These are phyloP conservation scores for Ephestia elutella DNA, from an alignment of 1,140 invertebrate genomes.

Conservation along the genomic window DNA sequence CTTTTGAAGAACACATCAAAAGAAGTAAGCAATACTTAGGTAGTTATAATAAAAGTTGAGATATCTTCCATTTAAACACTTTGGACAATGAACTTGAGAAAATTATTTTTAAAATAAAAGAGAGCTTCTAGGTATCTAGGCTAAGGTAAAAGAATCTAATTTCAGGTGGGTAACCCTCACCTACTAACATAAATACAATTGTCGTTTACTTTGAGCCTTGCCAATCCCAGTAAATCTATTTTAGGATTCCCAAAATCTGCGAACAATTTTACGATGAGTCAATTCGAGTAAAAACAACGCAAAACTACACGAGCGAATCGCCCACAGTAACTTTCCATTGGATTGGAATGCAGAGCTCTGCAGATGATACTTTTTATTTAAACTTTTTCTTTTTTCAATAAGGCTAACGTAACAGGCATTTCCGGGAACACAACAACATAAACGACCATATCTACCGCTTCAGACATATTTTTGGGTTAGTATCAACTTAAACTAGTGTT, in stretches of 20 bases:
- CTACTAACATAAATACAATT: slow-evolving; percentile 58
- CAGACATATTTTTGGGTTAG: not conserved
- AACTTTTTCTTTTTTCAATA: slow-evolving; percentile 51
- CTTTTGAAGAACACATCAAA: too few relatives aligned
- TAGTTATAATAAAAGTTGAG: too few relatives aligned
- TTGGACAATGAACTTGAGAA: slow-evolving; percentile 18
- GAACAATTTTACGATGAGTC: slow-evolving; percentile 31
- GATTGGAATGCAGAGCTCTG: slow-evolving; percentile 59
- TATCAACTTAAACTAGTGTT: not conserved
- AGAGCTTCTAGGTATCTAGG: slow-evolving; percentile 45
- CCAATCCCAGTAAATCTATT: slow-evolving; percentile 49
- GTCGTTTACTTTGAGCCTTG: slow-evolving; percentile 34
- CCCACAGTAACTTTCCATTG: slow-evolving; percentile 37
- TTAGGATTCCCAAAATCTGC: slow-evolving; percentile 42
- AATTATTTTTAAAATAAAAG: slow-evolving; percentile 15
- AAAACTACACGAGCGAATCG: slow-evolving; percentile 33
- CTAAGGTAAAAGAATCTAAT: slow-evolving; percentile 58
- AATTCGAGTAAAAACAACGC: slow-evolving; percentile 42
- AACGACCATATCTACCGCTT: not conserved
- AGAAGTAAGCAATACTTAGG: too few relatives aligned
- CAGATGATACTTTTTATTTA: slow-evolving; percentile 58
- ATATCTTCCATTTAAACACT: not conserved
- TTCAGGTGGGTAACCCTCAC: slow-evolving; percentile 65
- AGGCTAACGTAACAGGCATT: slow-evolving; percentile 46
- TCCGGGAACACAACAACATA: slow-evolving; percentile 42